Conservation (phyloP, 1,140 invertebrate species). For the Drosophila kurseongensis region DNA sequence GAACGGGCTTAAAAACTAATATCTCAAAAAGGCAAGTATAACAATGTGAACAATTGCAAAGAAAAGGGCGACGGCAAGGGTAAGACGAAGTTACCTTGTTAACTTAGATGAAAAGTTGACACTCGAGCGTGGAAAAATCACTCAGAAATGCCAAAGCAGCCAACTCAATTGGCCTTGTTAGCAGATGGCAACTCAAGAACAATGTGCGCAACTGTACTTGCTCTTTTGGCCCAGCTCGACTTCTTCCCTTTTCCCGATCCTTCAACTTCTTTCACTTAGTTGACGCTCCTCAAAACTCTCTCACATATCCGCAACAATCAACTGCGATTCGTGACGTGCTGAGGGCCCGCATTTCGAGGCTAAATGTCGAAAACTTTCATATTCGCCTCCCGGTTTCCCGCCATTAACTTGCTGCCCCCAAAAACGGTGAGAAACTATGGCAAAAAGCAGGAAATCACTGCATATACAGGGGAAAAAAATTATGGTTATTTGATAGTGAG, state of each 20-base stretch:
- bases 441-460: slow-evolving; percentile 17
- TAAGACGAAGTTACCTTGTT: slow-evolving; percentile 29
- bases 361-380: slow-evolving; percentile 59
- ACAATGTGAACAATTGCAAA: neutral
- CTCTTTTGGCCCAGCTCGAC: neutral
- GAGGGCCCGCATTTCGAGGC: slow-evolving; percentile 54
- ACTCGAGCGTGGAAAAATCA: slow-evolving; percentile 34
- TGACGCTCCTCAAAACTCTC: slow-evolving; percentile 63
- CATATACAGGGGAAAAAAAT: slow-evolving; percentile 10
- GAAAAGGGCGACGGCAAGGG: no score
- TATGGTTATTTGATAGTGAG: no score
- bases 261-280: slow-evolving; percentile 35
- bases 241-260: slow-evolving; percentile 10
- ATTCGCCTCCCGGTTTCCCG: slow-evolving; percentile 36
- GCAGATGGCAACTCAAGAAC: slow-evolving; percentile 15
- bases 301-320: slow-evolving; percentile 61
- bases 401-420: slow-evolving; percentile 27
- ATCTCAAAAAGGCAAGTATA: slow-evolving; percentile 14
- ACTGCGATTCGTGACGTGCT: slow-evolving; percentile 29
- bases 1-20: slow-evolving; percentile 38
- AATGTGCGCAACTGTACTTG: slow-evolving; percentile 31
- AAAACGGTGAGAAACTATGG: slow-evolving; percentile 9
- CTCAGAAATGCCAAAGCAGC: slow-evolving; percentile 31
- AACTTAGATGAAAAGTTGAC: slow-evolving; percentile 42
- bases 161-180: slow-evolving; percentile 47